These are phyloP conservation scores for Patiria miniata DNA, from an alignment of 35 echinoderm and acorn worm species.

Conservation along the genomic window DNA sequence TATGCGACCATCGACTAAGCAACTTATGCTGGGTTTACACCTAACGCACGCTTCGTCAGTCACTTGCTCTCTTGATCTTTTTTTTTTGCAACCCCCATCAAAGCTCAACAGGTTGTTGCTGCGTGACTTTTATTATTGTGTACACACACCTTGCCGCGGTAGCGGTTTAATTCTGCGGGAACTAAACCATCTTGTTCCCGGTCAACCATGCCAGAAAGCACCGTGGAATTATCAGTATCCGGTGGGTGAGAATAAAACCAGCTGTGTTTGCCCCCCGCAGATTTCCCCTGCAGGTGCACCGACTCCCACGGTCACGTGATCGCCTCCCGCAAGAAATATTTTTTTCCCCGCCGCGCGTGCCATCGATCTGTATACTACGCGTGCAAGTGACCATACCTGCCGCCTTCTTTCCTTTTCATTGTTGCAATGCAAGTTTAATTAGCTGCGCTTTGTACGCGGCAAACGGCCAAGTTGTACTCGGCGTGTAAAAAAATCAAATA, in stretches of 20 bases:
- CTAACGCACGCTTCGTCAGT: too few species aligned
- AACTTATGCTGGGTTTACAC: too few species aligned
- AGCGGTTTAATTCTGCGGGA: neutral
- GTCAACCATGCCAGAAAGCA: neutral
- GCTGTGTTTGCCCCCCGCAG: constrained; percentile 18
- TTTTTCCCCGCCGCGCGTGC: neutral
- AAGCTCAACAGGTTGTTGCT: constrained; percentile 8
- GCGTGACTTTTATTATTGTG: too few species aligned
- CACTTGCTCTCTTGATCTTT: too few species aligned
- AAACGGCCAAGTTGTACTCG: too few species aligned
- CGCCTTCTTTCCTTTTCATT: neutral
- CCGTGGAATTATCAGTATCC: constrained; percentile 27
- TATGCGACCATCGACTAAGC: too few species aligned
- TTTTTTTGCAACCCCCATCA: too few species aligned
- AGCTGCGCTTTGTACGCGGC: neutral
- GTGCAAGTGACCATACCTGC: too few species aligned
- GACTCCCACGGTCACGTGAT: constrained; percentile 5
- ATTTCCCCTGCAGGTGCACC: constrained; percentile 2
- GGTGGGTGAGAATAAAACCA: constrained; percentile 15
- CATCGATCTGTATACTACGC: neutral
- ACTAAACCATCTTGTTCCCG: neutral
- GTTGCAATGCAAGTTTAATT: constrained; percentile 14
- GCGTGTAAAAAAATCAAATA: too few species aligned
- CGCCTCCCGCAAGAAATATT: neutral
- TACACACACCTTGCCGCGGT: too few species aligned